A percentile compares a stretch with the other conserved stretches of the same genome.
These are phyloP conservation scores for Cryptocheilus praepositus DNA, from an alignment of 2,888 invertebrate genomes.

Conservation along the genomic window DNA sequence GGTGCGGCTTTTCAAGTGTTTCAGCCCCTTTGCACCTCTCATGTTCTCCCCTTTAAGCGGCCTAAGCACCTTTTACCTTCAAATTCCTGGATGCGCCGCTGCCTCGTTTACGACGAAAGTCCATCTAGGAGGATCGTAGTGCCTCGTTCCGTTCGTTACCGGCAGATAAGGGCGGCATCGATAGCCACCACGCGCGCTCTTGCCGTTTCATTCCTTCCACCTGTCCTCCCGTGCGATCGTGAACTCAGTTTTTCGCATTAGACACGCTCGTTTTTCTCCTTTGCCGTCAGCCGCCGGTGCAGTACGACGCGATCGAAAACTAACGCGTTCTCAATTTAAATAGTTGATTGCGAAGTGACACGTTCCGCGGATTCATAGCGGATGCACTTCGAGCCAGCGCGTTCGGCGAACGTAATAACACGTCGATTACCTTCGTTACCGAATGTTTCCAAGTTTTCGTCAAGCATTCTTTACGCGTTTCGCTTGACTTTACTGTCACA, in stretches of 20 bases:
- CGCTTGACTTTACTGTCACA: too few species aligned
- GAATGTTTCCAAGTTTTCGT: too few species aligned
- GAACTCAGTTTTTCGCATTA: slow-evolving; percentile 7
- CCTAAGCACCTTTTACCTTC: slow-evolving; percentile 20
- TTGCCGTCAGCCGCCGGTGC: neutral
- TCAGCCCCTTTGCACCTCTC: slow-evolving; percentile 10
- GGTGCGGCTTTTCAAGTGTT: slow-evolving; percentile 39
- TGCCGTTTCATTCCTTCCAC: slow-evolving; percentile 2
- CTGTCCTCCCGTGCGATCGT: neutral
- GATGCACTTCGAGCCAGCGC: too few species aligned
- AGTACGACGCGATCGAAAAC: too few species aligned
- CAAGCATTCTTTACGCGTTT: too few species aligned
- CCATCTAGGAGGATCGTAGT: slow-evolving; percentile 40
- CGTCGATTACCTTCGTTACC: too few species aligned
- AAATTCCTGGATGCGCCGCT: slow-evolving; percentile 44
- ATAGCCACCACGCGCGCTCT: neutral
- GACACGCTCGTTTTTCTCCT: neutral
- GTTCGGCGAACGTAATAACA: too few species aligned
- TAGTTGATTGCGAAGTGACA: too few species aligned
- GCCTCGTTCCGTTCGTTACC: slow-evolving; percentile 34
- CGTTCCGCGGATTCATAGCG: too few species aligned
- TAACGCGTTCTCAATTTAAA: too few species aligned
- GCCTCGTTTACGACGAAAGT: slow-evolving; percentile 49
- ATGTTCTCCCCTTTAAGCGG: too few species aligned
- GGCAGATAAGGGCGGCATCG: slow-evolving; percentile 38